phyloP scores from a whole-genome alignment of 1,140 invertebrate genomes.

The Rhagoletis zephyria region DNA sequence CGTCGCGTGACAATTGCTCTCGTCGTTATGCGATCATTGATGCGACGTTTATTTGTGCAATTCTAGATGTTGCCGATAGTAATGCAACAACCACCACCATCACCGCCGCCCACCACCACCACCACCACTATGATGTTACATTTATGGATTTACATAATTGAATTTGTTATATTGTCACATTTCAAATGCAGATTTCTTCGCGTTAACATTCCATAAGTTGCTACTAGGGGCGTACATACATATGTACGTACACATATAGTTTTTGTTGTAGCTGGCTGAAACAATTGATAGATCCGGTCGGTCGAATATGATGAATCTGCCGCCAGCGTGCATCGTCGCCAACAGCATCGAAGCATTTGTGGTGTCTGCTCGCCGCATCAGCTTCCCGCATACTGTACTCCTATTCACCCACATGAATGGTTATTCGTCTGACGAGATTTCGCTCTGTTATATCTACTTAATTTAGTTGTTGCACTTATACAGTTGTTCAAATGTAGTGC shows the following conservation, averaged over 20 bases:
- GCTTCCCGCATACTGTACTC: background rate
- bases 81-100: too few species aligned
- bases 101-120: background rate
- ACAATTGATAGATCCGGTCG: slow-evolving; percentile 54
- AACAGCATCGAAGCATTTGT: background rate
- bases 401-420: background rate
- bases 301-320: slow-evolving; percentile 6
- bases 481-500: slow-evolving; percentile 7
- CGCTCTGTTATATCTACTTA: background rate
- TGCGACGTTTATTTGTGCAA: background rate
- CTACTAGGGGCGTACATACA: background rate
- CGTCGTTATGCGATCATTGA: slow-evolving; percentile 33
- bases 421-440: background rate
- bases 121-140: background rate
- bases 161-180: slow-evolving; percentile 66
- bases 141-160: slow-evolving; percentile 71
- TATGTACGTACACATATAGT: background rate
- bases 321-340: background rate
- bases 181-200: slow-evolving; percentile 48
- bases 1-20: slow-evolving; percentile 40
- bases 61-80: background rate
- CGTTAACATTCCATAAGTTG: slow-evolving; percentile 28
- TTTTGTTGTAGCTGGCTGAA: slow-evolving; percentile 16
- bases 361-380: background rate
- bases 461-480: slow-evolving; percentile 51